phyloP scores from a whole-genome alignment of 2,113 vertebrate species.

The Calyptommatus sinebrachiatus region DNA sequence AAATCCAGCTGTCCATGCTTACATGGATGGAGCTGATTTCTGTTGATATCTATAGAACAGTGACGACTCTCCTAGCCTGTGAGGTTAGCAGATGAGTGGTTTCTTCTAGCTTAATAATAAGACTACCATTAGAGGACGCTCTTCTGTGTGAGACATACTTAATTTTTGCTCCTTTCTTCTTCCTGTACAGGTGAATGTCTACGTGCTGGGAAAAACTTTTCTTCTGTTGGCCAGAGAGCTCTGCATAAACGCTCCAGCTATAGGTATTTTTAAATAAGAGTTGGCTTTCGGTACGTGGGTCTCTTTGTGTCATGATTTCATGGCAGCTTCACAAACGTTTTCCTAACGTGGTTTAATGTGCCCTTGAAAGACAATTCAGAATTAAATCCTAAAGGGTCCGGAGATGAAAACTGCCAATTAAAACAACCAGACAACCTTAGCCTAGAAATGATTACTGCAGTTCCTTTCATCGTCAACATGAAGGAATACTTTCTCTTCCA shows the following conservation, averaged over 20 bases:
- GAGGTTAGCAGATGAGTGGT: background rate
- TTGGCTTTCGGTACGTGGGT: constrained; percentile 39
- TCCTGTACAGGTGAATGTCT: constrained; percentile 88
- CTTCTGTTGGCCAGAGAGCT: constrained; percentile 90
- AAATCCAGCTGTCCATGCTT: background rate
- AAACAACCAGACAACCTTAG: background rate
- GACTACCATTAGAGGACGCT: background rate
- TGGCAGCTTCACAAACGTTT: constrained; percentile 25
- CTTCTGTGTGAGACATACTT: background rate
- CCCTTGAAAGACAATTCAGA: constrained; percentile 17
- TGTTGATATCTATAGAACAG: background rate
- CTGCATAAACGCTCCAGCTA: constrained; percentile 95
- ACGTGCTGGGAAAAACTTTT: constrained; percentile 91
- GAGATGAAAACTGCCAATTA: background rate
- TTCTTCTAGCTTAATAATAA: background rate
- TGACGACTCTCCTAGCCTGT: too few relatives aligned
- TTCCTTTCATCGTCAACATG: background rate
- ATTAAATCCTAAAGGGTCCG: constrained; percentile 23
- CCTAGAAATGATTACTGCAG: background rate
- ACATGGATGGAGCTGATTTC: background rate
- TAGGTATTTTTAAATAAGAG: constrained; percentile 78
- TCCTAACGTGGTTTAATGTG: background rate
- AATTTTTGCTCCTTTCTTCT: constrained; percentile 35
- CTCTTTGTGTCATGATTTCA: constrained; percentile 18
- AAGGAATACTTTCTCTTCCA: constrained; percentile 32